phyloP scores from a whole-genome alignment of 2,888 invertebrate genomes.

The Drosophila lutescens region DNA sequence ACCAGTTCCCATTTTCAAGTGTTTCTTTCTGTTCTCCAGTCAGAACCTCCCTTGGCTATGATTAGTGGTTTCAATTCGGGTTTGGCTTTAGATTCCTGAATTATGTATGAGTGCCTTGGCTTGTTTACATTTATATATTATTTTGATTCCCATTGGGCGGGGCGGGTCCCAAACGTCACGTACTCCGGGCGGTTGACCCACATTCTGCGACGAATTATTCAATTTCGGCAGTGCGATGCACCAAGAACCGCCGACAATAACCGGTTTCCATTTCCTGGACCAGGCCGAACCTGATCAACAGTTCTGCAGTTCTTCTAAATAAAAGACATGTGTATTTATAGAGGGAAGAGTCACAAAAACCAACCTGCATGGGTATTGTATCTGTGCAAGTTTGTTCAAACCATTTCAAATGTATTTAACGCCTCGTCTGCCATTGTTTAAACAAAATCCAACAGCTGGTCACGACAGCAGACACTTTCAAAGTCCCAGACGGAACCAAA shows the following conservation, averaged over 20 bases:
- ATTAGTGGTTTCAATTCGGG: slow-evolving; percentile 4
- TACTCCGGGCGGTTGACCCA: slow-evolving; percentile 61
- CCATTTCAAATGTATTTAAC: slow-evolving; percentile 29
- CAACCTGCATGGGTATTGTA: background rate
- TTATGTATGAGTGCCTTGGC: slow-evolving; percentile 56
- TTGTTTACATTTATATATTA: slow-evolving; percentile 18
- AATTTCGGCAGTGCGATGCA: slow-evolving; percentile 53
- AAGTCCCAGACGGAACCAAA: slow-evolving; percentile 11
- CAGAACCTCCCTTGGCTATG: no score
- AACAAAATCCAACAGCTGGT: slow-evolving; percentile 38
- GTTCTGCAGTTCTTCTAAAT: slow-evolving; percentile 18
- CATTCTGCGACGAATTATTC: slow-evolving; percentile 58
- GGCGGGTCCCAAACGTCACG: slow-evolving; percentile 30
- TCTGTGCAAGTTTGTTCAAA: slow-evolving; percentile 20
- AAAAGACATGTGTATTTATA: slow-evolving; percentile 49
- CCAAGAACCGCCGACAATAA: slow-evolving; percentile 20
- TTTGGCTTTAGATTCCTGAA: slow-evolving; percentile 43
- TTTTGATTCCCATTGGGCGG: slow-evolving; percentile 1
- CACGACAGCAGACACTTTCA: slow-evolving; percentile 33
- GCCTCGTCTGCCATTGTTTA: slow-evolving; percentile 44
- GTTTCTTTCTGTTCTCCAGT: background rate
- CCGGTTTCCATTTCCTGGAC: slow-evolving; percentile 52
- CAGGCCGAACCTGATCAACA: slow-evolving; percentile 10
- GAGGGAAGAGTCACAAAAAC: slow-evolving; percentile 1
- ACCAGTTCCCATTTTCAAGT: background rate